A percentile compares a stretch with the other conserved stretches of the same genome.
Conservation (phyloP, 2,113 vertebrate species). For the Tursiops truncatus region DNA sequence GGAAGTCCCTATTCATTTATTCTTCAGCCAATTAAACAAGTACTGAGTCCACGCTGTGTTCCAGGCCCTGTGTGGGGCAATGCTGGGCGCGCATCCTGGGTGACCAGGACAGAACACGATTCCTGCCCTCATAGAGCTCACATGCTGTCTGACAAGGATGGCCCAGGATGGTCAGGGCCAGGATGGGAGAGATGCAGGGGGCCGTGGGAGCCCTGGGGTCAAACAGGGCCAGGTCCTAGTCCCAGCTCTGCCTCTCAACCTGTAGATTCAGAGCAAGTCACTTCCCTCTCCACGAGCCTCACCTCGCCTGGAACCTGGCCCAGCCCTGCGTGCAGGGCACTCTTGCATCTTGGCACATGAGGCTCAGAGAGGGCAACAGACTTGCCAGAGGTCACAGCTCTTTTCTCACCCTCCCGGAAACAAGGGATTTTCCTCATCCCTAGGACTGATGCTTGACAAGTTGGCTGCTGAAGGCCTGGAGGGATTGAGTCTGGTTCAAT, state of each 20-base stretch:
- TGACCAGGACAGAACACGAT: background rate
- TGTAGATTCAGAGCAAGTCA: background rate
- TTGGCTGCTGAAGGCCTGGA: background rate
- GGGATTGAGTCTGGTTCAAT: background rate
- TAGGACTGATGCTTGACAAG: background rate
- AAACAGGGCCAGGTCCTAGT: background rate
- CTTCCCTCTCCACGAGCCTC: background rate
- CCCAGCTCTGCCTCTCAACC: background rate
- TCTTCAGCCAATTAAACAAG: background rate
- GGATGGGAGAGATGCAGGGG: background rate
- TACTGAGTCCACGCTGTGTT: background rate
- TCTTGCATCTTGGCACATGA: background rate
- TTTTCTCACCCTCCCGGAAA: background rate
- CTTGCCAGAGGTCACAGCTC: background rate
- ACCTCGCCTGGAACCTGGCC: background rate
- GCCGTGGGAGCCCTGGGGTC: background rate
- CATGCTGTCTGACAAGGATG: background rate
- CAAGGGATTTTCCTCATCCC: background rate
- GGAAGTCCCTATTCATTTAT: background rate
- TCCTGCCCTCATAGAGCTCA: background rate
- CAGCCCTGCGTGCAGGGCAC: background rate
- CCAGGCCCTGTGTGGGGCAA: background rate
- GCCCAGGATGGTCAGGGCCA: background rate
- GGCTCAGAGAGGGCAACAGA: background rate
- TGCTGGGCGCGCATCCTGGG: background rate